A percentile compares a stretch with the other conserved stretches of the same genome.
Evolutionary conservation across 2,888 invertebrate genomes (phyloP).

Genomic region (Nomada fucata): DNA sequence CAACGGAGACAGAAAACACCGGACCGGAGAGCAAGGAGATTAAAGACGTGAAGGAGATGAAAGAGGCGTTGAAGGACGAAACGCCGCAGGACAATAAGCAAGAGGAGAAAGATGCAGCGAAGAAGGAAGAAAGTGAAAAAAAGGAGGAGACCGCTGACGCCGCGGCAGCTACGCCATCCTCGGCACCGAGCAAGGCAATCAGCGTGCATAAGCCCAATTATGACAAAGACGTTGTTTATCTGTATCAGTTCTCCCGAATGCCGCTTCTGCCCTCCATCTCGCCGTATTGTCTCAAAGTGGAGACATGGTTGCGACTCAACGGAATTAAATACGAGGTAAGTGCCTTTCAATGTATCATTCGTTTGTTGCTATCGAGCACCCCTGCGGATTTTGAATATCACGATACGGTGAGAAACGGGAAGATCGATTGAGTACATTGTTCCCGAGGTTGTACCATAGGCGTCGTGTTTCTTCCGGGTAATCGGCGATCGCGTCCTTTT

Average conservation of each 20-base stretch:
- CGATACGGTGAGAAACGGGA: background rate
- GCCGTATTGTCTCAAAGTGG: conserved; percentile 97
- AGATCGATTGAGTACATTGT: conserved; percentile 52
- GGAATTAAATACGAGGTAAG: conserved; percentile 97
- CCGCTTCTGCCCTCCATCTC: conserved; percentile 95
- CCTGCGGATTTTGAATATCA: conserved; percentile 3
- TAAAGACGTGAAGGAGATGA: conserved; percentile 86
- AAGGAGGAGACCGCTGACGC: conserved; percentile 84
- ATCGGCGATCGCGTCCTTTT: conserved; percentile 34
- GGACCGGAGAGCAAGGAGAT: conserved; percentile 87
- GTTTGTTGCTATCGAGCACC: background rate
- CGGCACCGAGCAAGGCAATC: conserved; percentile 89
- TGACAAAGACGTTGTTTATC: conserved; percentile 96
- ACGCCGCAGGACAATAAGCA: conserved; percentile 81
- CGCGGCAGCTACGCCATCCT: conserved; percentile 81
- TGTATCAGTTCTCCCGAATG: conserved; percentile 97
- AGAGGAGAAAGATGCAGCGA: conserved; percentile 81
- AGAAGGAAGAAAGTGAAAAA: conserved; percentile 81
- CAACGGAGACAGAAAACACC: conserved; percentile 90
- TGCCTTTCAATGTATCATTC: conserved; percentile 45
- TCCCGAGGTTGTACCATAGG: conserved; percentile 39
- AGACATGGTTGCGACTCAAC: conserved; percentile 96
- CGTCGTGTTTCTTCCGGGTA: conserved; percentile 51
- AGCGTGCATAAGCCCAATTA: conserved; percentile 94
- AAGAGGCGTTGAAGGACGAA: conserved; percentile 85